These are phyloP conservation scores for Podarcis muralis DNA, from an alignment of 2,113 vertebrate species.

Conservation along the genomic window DNA sequence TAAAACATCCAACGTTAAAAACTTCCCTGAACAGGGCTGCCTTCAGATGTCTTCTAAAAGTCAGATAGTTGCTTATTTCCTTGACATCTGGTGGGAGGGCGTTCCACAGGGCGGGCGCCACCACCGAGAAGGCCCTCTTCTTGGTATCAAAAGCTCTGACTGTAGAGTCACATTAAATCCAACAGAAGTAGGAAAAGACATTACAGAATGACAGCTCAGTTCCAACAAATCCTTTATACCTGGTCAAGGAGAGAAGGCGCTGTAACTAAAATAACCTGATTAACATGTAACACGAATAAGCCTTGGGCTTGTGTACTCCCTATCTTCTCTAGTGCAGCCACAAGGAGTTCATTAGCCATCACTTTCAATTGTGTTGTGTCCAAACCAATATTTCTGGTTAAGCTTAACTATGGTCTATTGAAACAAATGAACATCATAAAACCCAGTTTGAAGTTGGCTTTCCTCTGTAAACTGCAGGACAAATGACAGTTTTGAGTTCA, in stretches of 20 bases:
- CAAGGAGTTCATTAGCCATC: not conserved
- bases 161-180: not conserved
- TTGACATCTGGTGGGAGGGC: no score
- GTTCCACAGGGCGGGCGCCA: no score
- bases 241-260: not conserved
- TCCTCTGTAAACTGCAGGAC: no score
- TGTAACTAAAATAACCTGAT: not conserved
- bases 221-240: not conserved
- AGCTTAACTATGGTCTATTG: not conserved
- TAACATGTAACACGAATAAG: not conserved
- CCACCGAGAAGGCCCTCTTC: no score
- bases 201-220: not conserved
- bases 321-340: no score
- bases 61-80: no score
- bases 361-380: not conserved
- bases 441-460: no score
- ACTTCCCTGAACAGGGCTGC: no score
- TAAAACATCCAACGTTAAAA: no score
- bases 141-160: not conserved
- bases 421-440: not conserved
- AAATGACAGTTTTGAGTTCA: no score
- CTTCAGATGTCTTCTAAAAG: no score
- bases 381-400: not conserved
- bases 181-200: not conserved
- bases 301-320: no score